These are phyloP conservation scores for Amiota minor DNA, from an alignment of 2,888 invertebrate species.

Conservation along the genomic window DNA sequence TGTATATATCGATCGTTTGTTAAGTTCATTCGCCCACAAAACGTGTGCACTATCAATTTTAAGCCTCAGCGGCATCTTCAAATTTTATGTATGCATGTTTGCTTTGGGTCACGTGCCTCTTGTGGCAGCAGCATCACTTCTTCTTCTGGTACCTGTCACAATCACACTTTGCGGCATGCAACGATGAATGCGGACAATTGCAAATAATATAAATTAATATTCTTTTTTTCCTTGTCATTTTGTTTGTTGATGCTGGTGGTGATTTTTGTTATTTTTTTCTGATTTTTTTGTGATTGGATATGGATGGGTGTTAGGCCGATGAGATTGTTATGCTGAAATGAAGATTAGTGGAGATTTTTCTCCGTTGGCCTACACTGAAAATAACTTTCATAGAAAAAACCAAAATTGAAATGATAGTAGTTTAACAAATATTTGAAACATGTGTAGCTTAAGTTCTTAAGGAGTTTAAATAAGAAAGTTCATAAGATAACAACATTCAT, in stretches of 20 bases:
- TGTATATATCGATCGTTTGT: too few relatives aligned
- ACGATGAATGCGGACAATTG: slow-evolving; percentile 50
- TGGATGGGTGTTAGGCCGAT: slow-evolving; percentile 32
- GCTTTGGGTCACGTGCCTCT: slow-evolving; percentile 58
- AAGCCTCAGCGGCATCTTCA: slow-evolving; percentile 57
- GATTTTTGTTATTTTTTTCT: slow-evolving; percentile 54
- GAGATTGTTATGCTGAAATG: slow-evolving; percentile 53
- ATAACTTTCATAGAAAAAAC: neutral
- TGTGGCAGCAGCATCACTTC: slow-evolving; percentile 30
- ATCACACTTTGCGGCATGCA: slow-evolving; percentile 67
- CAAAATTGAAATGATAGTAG: too few relatives aligned
- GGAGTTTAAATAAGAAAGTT: neutral
- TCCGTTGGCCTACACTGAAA: slow-evolving; percentile 46
- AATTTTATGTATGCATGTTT: slow-evolving; percentile 61
- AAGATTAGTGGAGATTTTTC: slow-evolving; percentile 45
- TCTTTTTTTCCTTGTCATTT: slow-evolving; percentile 34
- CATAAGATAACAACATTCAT: too few relatives aligned
- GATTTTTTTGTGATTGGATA: slow-evolving; percentile 50
- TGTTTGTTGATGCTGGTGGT: slow-evolving; percentile 1
- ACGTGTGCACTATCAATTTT: slow-evolving; percentile 61
- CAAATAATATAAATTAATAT: slow-evolving; percentile 69
- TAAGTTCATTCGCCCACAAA: neutral
- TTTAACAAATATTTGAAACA: too few relatives aligned
- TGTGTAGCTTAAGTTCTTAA: too few relatives aligned
- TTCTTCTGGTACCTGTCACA: slow-evolving; percentile 65